Evolutionary conservation across 2,113 vertebrate genomes (phyloP).

Genomic region (Ramphastos sulfuratus): DNA sequence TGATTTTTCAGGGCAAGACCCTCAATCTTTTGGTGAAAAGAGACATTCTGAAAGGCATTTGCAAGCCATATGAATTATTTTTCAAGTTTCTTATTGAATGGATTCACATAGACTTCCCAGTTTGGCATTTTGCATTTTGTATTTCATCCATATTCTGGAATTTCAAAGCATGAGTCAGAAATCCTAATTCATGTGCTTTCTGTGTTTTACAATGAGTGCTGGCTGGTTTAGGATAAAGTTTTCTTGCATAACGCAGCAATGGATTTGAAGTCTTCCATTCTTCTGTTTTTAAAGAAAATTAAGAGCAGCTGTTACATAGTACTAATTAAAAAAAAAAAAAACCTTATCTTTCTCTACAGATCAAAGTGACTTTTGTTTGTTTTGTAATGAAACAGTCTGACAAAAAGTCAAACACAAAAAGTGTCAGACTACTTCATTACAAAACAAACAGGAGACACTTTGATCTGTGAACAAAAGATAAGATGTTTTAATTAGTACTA

Average conservation of each 20-base stretch:
- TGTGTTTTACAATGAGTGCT: background rate
- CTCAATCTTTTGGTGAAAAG: background rate
- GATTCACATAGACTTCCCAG: background rate
- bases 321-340: conserved; percentile 38
- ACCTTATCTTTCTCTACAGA: conserved; percentile 45
- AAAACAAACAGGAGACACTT: conserved; percentile 65
- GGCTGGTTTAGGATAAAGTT: background rate
- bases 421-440: conserved; percentile 55
- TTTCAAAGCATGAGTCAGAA: background rate
- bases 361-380: conserved; percentile 60
- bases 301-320: conserved; percentile 21
- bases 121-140: background rate
- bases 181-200: background rate
- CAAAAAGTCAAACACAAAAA: conserved; percentile 48
- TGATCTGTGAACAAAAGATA: conserved; percentile 62
- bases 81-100: background rate
- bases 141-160: background rate
- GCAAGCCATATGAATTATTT: background rate
- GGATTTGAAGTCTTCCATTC: conserved; percentile 2
- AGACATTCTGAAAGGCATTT: background rate
- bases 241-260: background rate
- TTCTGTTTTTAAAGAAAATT: conserved; percentile 21
- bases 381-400: conserved; percentile 44
- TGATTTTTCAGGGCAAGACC: background rate
- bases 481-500: conserved; percentile 58